Evolutionary conservation across 2,888 invertebrate species (phyloP).

Genomic region (Dorcus parallelipipedus): DNA sequence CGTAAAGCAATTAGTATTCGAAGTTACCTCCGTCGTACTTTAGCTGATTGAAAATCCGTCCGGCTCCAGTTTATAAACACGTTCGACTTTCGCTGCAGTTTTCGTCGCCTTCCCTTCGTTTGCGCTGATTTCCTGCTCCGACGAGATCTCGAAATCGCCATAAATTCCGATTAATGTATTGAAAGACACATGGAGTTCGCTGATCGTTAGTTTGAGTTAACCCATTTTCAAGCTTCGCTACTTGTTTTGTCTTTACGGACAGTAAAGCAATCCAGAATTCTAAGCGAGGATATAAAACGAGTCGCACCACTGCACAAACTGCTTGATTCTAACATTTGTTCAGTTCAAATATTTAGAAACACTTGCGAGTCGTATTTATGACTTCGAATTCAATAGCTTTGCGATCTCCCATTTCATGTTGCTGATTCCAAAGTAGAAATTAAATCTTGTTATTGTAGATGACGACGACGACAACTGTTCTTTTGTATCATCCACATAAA

Average conservation of each 20-base stretch:
- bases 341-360: too few species aligned
- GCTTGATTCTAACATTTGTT: too few species aligned
- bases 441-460: too few species aligned
- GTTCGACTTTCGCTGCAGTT: too few species aligned
- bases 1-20: conserved; percentile 3
- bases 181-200: neutral
- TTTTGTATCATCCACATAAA: too few species aligned
- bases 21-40: neutral
- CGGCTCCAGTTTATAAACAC: neutral
- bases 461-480: too few species aligned
- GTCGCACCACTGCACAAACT: neutral
- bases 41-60: neutral
- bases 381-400: too few species aligned
- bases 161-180: neutral
- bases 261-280: conserved; percentile 2
- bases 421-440: too few species aligned
- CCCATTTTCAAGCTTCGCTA: conserved; percentile 3
- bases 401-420: too few species aligned
- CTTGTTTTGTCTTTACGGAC: neutral
- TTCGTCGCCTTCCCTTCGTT: too few species aligned
- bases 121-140: too few species aligned
- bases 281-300: conserved; percentile 5
- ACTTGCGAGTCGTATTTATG: too few species aligned
- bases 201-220: conserved; percentile 10
- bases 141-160: neutral